Percentiles rank a stretch among this genome's conserved stretches.
phyloP scores from a whole-genome alignment of 1,140 invertebrate species.

The Parasteatoda tepidariorum region DNA sequence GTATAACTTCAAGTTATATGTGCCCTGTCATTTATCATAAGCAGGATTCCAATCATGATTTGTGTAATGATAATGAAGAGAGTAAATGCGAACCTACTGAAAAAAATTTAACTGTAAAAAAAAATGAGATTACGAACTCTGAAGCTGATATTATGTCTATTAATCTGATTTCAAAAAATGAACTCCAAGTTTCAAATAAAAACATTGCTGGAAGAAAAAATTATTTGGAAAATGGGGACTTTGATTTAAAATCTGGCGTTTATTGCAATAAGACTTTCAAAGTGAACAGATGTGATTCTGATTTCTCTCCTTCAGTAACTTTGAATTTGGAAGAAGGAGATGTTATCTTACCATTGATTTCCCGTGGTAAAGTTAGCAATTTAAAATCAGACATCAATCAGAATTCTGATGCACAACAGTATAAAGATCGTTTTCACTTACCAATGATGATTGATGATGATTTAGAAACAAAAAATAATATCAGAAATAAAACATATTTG shows the following conservation, averaged over 20 bases:
- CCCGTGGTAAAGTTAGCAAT: too few species aligned
- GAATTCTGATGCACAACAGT: too few species aligned
- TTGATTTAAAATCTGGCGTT: too few species aligned
- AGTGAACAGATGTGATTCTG: not conserved
- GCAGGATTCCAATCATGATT: too few species aligned
- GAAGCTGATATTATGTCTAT: not conserved
- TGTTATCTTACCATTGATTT: not conserved
- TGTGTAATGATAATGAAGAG: not conserved
- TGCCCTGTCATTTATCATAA: too few species aligned
- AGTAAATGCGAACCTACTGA: not conserved
- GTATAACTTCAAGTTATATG: too few species aligned
- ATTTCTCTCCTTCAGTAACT: not conserved
- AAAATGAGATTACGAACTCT: not conserved
- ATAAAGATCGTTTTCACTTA: constrained; percentile 9
- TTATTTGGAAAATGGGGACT: too few species aligned
- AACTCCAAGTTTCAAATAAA: too few species aligned
- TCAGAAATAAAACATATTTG: constrained; percentile 36
- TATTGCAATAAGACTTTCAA: not conserved
- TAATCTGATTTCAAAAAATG: too few species aligned
- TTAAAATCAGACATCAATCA: too few species aligned
- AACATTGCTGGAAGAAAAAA: too few species aligned
- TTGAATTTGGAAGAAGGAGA: not conserved
- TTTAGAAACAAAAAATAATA: constrained; percentile 1
- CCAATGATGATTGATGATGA: constrained; percentile 4
- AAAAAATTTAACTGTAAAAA: not conserved